phyloP scores from a whole-genome alignment of 2,113 vertebrate species.

The Ochotona curzoniae region DNA sequence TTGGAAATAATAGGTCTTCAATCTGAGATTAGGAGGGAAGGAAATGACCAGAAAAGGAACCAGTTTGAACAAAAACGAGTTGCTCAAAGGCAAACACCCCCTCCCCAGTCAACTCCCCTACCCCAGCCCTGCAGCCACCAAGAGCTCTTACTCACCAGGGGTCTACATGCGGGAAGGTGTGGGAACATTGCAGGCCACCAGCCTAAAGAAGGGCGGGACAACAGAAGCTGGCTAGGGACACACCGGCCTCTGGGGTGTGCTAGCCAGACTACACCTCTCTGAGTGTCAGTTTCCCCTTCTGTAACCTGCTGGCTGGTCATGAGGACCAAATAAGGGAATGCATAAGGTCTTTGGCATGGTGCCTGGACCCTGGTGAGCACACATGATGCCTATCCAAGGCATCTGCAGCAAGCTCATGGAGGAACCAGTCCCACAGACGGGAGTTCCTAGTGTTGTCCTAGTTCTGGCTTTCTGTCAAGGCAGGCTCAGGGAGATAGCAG shows the following conservation, averaged over 20 bases:
- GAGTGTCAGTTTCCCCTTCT: background rate
- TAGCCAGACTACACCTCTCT: background rate
- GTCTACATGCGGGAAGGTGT: background rate
- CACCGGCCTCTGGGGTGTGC: background rate
- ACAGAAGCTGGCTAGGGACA: background rate
- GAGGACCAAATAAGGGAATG: background rate
- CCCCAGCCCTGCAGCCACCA: background rate
- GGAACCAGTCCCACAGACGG: too few relatives aligned
- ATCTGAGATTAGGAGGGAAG: slow-evolving; percentile 75
- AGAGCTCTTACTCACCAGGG: slow-evolving; percentile 44
- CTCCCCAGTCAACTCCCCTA: background rate
- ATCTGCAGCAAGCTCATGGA: too few relatives aligned
- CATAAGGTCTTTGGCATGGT: background rate
- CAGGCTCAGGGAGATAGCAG: too few relatives aligned
- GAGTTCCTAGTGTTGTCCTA: too few relatives aligned
- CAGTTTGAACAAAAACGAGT: slow-evolving; percentile 70
- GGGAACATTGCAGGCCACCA: background rate
- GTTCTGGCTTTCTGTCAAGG: too few relatives aligned
- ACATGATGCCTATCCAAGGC: background rate
- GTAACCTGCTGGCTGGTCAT: background rate
- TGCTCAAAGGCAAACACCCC: slow-evolving; percentile 7
- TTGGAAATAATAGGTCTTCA: slow-evolving; percentile 80
- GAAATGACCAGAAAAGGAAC: slow-evolving; percentile 78
- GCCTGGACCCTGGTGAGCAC: background rate
- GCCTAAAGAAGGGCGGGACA: background rate